Conservation (phyloP, 2,113 vertebrate species). For the Hippocampus mohnikei region DNA sequence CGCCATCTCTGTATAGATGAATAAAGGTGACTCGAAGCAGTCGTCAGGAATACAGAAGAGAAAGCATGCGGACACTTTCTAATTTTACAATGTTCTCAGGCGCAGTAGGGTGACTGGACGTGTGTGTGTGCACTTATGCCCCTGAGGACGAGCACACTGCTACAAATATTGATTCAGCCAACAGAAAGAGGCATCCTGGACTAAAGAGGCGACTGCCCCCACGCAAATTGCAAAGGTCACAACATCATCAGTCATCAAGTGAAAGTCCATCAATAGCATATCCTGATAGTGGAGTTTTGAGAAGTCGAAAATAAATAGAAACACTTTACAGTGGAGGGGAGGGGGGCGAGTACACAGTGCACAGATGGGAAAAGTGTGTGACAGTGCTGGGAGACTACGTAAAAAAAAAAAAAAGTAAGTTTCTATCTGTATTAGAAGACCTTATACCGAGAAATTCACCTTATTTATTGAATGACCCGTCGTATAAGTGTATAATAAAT, state of each 20-base stretch:
- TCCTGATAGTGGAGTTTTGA: not conserved
- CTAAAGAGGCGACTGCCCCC: slow-evolving; percentile 17
- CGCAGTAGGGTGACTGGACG: not conserved
- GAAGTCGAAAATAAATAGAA: not conserved
- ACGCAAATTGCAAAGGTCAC: not conserved
- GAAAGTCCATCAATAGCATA: not conserved
- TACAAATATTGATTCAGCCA: slow-evolving; percentile 57
- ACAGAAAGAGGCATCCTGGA: slow-evolving; percentile 12
- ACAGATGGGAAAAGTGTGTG: no score
- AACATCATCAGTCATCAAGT: not conserved
- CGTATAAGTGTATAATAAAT: no score
- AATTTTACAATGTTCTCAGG: not conserved
- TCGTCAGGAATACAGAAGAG: not conserved
- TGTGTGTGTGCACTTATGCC: not conserved
- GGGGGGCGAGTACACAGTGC: no score
- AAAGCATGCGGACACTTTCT: not conserved
- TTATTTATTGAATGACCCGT: no score
- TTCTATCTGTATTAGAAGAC: no score
- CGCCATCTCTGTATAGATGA: slow-evolving; percentile 11
- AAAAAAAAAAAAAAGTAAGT: no score
- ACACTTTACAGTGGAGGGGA: no score
- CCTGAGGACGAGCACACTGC: not conserved
- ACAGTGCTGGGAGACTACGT: no score
- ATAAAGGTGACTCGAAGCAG: not conserved
- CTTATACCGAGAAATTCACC: no score